These are phyloP conservation scores for Columba livia DNA, from an alignment of 2,113 vertebrate genomes.

Conservation along the genomic window DNA sequence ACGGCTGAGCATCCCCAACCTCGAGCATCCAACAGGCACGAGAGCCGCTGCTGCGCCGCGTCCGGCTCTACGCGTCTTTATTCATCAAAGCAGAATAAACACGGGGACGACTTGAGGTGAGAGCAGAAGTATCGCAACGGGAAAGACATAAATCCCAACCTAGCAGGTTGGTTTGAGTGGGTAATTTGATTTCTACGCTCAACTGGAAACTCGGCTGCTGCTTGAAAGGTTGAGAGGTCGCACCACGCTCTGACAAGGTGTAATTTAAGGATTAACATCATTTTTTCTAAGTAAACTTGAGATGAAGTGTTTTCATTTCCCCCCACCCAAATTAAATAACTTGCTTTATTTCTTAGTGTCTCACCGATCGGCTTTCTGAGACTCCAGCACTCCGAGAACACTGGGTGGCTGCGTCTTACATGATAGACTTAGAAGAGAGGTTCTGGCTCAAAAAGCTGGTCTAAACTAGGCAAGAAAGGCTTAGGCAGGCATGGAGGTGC, in stretches of 20 bases:
- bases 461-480: neutral
- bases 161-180: neutral
- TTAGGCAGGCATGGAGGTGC: neutral
- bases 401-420: rapidly evolving
- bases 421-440: neutral
- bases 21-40: too few relatives aligned
- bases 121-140: neutral
- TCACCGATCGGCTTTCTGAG: neutral
- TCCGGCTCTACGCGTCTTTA: too few relatives aligned
- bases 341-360: neutral
- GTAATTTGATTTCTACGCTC: neutral
- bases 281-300: too few relatives aligned
- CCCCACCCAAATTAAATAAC: neutral
- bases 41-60: neutral
- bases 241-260: neutral
- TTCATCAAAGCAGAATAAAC: neutral
- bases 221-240: neutral
- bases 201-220: neutral
- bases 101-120: neutral
- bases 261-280: neutral
- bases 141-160: neutral
- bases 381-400: neutral
- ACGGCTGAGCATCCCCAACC: neutral
- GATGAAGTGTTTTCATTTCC: neutral
- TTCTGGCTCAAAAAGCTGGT: neutral